Evolutionary conservation across 2,113 vertebrate genomes (phyloP).

Genomic region (Arizona elegans): DNA sequence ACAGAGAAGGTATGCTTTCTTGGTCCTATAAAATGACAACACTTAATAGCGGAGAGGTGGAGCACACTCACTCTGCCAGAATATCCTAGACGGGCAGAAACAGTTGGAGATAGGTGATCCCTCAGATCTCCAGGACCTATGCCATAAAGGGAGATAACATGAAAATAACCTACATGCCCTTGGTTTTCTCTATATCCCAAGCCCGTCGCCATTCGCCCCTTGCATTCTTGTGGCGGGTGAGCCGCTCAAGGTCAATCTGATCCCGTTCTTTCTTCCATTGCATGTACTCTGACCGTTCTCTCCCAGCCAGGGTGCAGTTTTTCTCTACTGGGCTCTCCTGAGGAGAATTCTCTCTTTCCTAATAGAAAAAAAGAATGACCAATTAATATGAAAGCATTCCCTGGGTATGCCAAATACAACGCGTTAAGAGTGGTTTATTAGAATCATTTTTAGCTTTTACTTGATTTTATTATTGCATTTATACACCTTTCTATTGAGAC

Average conservation of each 20-base stretch:
- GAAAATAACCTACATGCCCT: constrained; percentile 81
- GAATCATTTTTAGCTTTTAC: not conserved
- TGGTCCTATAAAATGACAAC: not conserved
- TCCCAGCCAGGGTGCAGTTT: constrained; percentile 68
- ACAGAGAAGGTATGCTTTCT: not conserved
- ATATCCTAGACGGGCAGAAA: not conserved
- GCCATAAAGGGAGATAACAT: not conserved
- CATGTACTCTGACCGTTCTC: constrained; percentile 78
- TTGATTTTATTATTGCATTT: not conserved
- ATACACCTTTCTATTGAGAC: not conserved
- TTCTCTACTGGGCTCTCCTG: constrained; percentile 64
- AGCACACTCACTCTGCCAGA: not conserved
- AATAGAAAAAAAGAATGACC: not conserved
- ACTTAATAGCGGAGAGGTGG: not conserved
- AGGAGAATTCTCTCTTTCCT: constrained; percentile 64
- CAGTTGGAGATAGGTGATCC: not conserved
- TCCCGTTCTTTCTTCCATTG: constrained; percentile 92
- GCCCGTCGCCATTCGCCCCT: constrained; percentile 95
- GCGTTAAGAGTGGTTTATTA: fast-evolving
- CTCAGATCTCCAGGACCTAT: not conserved
- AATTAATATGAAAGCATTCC: not conserved
- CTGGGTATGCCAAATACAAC: not conserved
- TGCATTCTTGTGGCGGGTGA: constrained; percentile 89
- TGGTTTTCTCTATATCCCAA: constrained; percentile 93
- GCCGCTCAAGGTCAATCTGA: constrained; percentile 87